Evolutionary conservation across 2,113 vertebrate species (phyloP).

Genomic region (Falcunculus frontatus): DNA sequence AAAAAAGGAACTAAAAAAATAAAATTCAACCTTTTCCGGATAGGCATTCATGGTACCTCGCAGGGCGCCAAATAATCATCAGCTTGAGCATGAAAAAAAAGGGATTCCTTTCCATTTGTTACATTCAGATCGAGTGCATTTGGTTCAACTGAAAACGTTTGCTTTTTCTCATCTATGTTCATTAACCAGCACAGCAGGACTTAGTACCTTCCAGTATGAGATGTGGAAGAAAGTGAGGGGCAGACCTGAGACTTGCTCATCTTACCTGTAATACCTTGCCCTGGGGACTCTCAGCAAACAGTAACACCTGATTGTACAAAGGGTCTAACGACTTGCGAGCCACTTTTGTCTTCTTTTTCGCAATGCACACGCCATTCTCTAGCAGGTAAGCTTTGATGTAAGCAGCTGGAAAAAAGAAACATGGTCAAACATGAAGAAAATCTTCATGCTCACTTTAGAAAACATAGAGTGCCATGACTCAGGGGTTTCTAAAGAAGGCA

Average conservation of each 20-base stretch:
- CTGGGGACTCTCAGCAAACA: constrained; percentile 93
- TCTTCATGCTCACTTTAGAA: background rate
- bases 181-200: background rate
- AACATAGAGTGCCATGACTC: background rate
- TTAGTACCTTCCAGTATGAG: background rate
- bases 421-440: background rate
- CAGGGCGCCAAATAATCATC: background rate
- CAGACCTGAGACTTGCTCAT: background rate
- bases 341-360: constrained; percentile 98
- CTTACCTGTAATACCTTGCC: constrained; percentile 97
- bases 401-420: constrained; percentile 79
- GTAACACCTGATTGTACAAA: constrained; percentile 95
- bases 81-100: background rate
- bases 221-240: background rate
- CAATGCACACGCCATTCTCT: constrained; percentile 91
- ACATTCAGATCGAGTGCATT: accelerated
- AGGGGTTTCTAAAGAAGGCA: background rate
- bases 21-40: background rate
- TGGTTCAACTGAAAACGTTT: background rate
- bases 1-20: background rate
- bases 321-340: constrained; percentile 95
- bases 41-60: background rate
- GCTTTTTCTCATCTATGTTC: background rate
- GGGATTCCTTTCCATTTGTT: background rate
- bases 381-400: constrained; percentile 98